Evolutionary conservation across 2,113 vertebrate species (phyloP).

Genomic region (Fulica atra): DNA sequence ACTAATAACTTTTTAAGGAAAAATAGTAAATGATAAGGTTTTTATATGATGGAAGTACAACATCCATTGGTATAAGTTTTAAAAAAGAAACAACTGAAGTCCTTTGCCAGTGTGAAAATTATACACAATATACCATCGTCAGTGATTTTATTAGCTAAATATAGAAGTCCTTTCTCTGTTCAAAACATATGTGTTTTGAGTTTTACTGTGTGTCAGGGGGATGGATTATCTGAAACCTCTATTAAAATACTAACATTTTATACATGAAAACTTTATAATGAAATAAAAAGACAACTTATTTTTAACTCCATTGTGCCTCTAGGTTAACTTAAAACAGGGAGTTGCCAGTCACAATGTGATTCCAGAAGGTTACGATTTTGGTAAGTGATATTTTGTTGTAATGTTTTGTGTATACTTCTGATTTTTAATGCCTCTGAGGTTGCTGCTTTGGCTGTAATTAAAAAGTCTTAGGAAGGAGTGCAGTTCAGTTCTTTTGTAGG

Average conservation of each 20-base stretch:
- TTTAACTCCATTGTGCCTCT: neutral
- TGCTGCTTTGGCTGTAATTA: neutral
- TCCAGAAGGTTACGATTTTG: conserved; percentile 86
- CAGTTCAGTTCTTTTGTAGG: neutral
- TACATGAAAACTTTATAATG: neutral
- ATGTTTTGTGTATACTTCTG: neutral
- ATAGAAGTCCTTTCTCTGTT: neutral
- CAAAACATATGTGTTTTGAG: neutral
- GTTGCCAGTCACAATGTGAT: conserved; percentile 75
- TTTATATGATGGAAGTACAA: neutral
- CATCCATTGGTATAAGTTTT: neutral
- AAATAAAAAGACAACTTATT: neutral
- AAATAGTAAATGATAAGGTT: neutral
- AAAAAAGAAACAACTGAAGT: no score
- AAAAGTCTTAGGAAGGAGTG: neutral
- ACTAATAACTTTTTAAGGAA: neutral
- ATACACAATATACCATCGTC: neutral
- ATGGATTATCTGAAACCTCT: neutral
- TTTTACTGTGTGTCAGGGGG: neutral
- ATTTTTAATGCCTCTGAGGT: neutral
- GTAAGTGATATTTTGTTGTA: conserved; percentile 76
- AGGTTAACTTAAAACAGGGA: conserved; percentile 85
- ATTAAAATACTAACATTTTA: neutral
- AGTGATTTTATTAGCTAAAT: neutral
- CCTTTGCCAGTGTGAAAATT: neutral